Evolutionary conservation across 1,140 invertebrate genomes (phyloP).

Genomic region (Rhynchophorus ferrugineus): DNA sequence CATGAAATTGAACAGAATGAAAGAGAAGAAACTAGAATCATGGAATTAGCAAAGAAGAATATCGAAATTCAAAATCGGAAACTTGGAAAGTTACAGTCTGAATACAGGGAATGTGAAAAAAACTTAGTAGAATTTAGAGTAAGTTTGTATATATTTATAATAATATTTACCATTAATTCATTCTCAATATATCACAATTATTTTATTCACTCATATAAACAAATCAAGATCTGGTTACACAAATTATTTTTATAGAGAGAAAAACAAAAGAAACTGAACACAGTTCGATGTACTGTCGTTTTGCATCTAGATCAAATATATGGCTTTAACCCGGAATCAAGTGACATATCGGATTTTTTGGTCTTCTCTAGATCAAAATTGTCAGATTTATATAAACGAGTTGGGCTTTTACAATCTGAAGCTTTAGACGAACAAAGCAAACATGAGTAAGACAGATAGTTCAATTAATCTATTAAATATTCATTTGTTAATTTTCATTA

Average conservation of each 20-base stretch:
- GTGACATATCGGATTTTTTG: constrained; percentile 51
- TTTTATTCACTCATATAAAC: too few species aligned
- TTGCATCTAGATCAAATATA: constrained; percentile 60
- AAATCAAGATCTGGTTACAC: neutral
- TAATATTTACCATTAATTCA: too few species aligned
- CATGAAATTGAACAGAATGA: constrained; percentile 44
- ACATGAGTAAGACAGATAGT: constrained; percentile 52
- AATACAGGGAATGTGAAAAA: constrained; percentile 31
- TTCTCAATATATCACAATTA: too few species aligned
- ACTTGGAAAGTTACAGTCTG: constrained; percentile 34
- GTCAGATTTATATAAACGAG: constrained; percentile 50
- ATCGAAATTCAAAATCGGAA: constrained; percentile 37
- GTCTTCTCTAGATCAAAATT: constrained; percentile 55
- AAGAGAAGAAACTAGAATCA: constrained; percentile 37
- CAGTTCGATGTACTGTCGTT: constrained; percentile 55
- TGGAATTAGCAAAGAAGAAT: constrained; percentile 43
- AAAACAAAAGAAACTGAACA: constrained; percentile 62
- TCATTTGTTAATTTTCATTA: constrained; percentile 16
- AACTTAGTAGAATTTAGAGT: constrained; percentile 42
- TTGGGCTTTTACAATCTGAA: constrained; percentile 57
- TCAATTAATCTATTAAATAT: neutral
- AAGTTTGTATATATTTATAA: constrained; percentile 9
- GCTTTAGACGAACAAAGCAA: constrained; percentile 51
- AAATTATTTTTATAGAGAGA: constrained; percentile 49
- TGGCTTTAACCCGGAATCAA: constrained; percentile 45